These are phyloP conservation scores for Ypsolopha scabrella DNA, from an alignment of 2,888 invertebrate genomes.

Conservation along the genomic window DNA sequence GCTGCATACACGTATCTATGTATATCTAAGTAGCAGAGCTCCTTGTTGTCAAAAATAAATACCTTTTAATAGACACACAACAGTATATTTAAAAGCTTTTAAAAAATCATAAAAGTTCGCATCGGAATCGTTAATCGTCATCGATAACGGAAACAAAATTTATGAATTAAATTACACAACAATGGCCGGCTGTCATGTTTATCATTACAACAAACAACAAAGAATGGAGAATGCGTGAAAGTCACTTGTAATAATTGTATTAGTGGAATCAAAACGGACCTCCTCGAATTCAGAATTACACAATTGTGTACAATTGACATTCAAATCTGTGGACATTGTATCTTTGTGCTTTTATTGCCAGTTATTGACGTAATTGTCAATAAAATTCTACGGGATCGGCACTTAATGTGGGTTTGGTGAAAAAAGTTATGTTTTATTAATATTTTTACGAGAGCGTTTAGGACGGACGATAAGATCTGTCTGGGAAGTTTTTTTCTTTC, in stretches of 20 bases:
- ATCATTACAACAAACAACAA: slow-evolving; percentile 57
- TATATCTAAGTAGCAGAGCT: no score
- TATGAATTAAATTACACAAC: slow-evolving; percentile 43
- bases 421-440: slow-evolving; percentile 71
- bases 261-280: slow-evolving; percentile 63
- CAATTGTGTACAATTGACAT: slow-evolving; percentile 69
- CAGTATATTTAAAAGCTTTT: neutral
- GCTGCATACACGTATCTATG: no score
- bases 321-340: slow-evolving; percentile 66
- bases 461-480: slow-evolving; percentile 61
- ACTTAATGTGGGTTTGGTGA: slow-evolving; percentile 69
- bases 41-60: no score
- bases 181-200: slow-evolving; percentile 50
- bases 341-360: slow-evolving; percentile 68
- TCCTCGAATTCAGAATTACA: slow-evolving; percentile 65
- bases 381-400: slow-evolving; percentile 68
- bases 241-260: slow-evolving; percentile 58
- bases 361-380: slow-evolving; percentile 70
- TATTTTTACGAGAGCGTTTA: slow-evolving; percentile 71
- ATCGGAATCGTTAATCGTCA: neutral
- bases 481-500: slow-evolving; percentile 68
- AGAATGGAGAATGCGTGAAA: slow-evolving; percentile 49
- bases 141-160: slow-evolving; percentile 36
- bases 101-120: neutral
- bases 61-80: no score